Evolutionary conservation across 2,797 vertebrate genomes (phyloP).

Genomic region (Crypturellus tataupa): DNA sequence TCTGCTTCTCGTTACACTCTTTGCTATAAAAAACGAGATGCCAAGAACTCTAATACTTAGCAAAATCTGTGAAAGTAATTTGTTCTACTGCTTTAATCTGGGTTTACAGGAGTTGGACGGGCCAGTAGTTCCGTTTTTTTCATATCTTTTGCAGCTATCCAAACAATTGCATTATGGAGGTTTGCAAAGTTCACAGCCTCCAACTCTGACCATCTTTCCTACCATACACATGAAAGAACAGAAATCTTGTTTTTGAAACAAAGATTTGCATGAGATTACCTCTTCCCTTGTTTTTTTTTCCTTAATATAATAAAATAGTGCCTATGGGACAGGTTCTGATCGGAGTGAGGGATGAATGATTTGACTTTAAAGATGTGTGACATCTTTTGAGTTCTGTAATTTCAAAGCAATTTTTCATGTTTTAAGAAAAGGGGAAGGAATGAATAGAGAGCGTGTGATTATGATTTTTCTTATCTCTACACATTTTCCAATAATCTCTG

Average conservation of each 20-base stretch:
- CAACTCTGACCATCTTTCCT: not conserved
- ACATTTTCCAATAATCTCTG: not conserved
- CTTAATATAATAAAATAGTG: not conserved
- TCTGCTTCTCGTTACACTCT: not conserved
- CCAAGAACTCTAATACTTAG: constrained; percentile 23
- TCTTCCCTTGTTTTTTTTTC: not conserved
- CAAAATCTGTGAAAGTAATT: constrained; percentile 3
- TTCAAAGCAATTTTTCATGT: not conserved
- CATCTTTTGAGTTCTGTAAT: not conserved
- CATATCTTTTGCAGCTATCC: not conserved
- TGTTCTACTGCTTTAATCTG: constrained; percentile 3
- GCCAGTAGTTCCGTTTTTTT: not conserved
- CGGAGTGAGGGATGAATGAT: not conserved
- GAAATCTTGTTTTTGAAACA: not conserved
- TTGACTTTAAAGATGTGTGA: constrained; percentile 2
- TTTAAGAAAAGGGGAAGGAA: not conserved
- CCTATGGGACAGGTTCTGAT: not conserved
- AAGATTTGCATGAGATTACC: not conserved
- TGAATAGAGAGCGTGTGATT: not conserved
- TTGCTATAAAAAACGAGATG: not conserved
- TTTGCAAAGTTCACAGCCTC: not conserved
- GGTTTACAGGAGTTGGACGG: not conserved
- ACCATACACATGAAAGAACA: not conserved
- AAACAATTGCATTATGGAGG: accelerated
- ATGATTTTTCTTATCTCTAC: not conserved